These are phyloP conservation scores for Lordiphosa collinella DNA, from an alignment of 1,140 invertebrate genomes.

Conservation along the genomic window DNA sequence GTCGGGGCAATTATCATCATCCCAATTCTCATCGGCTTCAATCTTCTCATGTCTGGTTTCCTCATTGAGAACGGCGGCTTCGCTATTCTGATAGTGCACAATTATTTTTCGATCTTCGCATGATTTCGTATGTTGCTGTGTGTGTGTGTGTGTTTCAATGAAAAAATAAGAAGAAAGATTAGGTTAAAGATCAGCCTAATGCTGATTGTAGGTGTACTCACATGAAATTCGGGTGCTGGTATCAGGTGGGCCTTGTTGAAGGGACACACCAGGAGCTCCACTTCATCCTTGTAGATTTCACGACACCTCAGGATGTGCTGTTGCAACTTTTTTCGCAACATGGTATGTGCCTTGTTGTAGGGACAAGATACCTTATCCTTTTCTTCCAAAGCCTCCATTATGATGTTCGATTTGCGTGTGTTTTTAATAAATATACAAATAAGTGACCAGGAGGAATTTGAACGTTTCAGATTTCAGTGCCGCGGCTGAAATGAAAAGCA, in stretches of 20 bases:
- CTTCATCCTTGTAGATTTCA: conserved; percentile 43
- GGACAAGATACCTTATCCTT: conserved; percentile 55
- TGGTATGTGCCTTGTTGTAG: conserved; percentile 56
- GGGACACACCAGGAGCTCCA: conserved; percentile 54
- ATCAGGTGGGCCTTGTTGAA: conserved; percentile 57
- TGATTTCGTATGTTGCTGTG: conserved; percentile 42
- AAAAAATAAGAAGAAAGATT: conserved; percentile 4
- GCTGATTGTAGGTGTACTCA: conserved; percentile 18
- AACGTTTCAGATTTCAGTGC: background rate
- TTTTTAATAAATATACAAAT: background rate
- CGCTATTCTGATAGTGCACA: conserved; percentile 44
- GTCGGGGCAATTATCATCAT: conserved; percentile 36
- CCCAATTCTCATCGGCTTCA: conserved; percentile 61
- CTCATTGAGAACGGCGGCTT: conserved; percentile 20
- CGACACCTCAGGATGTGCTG: conserved; percentile 58
- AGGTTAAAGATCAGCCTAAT: background rate
- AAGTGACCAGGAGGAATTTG: background rate
- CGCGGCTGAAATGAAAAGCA: too few species aligned
- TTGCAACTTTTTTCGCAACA: conserved; percentile 59
- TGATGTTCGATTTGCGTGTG: background rate
- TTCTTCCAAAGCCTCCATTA: conserved; percentile 21
- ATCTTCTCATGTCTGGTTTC: conserved; percentile 52
- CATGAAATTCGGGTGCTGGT: conserved; percentile 48
- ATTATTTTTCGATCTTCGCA: conserved; percentile 64
- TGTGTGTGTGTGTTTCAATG: background rate